These are phyloP conservation scores for sheep (Ovis aries) DNA, from an alignment of 2,113 vertebrate species.

Conservation along the genomic window ARS-UI_Ramb_v3.0 NC_056068.1:46909001-46909500, in stretches of 20 bases:
- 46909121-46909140: constrained; percentile 31
- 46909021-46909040: constrained; percentile 51
- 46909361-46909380: constrained; percentile 54
- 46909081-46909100: constrained; percentile 36
- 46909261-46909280: constrained; percentile 52
- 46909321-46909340: constrained; percentile 39
- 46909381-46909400: constrained; percentile 50
- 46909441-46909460: constrained; percentile 75
- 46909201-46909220: constrained; percentile 28
- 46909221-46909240: constrained; percentile 45
- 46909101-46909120: constrained; percentile 34
- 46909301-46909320: constrained; percentile 60
- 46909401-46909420: constrained; percentile 49
- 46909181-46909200: constrained; percentile 35
- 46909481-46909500: constrained; percentile 69
- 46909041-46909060: constrained; percentile 27
- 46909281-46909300: constrained; percentile 56
- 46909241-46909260: constrained; percentile 40
- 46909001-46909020: constrained; percentile 65
- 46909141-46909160: constrained; percentile 26
- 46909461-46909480: constrained; percentile 79
- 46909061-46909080: constrained; percentile 48
- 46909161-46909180: constrained; percentile 28
- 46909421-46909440: constrained; percentile 73
- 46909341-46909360: constrained; percentile 20